A percentile compares a stretch with the other conserved stretches of the same genome.
Evolutionary conservation across 1,140 invertebrate genomes (phyloP).

Genomic region (Hycleus cichorii): DNA sequence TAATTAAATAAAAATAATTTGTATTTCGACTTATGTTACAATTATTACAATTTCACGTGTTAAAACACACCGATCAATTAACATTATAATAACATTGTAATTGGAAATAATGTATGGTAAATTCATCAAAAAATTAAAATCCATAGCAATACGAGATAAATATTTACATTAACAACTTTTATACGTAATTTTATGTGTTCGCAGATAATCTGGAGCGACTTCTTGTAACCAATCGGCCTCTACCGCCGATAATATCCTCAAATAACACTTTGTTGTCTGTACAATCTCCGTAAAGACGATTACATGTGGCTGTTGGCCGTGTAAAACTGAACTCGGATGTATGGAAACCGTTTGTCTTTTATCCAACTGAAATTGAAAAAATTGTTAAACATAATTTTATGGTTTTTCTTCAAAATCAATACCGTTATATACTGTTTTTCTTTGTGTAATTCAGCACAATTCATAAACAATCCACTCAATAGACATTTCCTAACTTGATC

Average conservation of each 20-base stretch:
- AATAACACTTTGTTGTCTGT: conserved; percentile 75
- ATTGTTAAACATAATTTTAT: not conserved
- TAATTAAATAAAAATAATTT: not conserved
- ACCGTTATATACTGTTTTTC: conserved; percentile 69
- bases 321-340: conserved; percentile 77
- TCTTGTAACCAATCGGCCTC: conserved; percentile 68
- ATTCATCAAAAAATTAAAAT: no score
- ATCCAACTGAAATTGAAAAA: conserved; percentile 47
- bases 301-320: conserved; percentile 63
- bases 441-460: conserved; percentile 77
- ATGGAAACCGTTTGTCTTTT: conserved; percentile 63
- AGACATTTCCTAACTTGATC: conserved; percentile 72
- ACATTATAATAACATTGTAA: not conserved
- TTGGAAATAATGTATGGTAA: not conserved
- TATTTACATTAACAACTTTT: not conserved
- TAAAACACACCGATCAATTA: not conserved
- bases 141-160: no score
- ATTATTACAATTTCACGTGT: not conserved
- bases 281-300: conserved; percentile 89
- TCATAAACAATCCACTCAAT: conserved; percentile 76
- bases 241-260: conserved; percentile 65
- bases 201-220: conserved; percentile 45
- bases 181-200: conserved; percentile 26
- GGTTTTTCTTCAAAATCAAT: conserved; percentile 34
- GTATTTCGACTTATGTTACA: not conserved